Conservation (phyloP, 2,797 vertebrate species). For the Threskiornis aethiopicus region DNA sequence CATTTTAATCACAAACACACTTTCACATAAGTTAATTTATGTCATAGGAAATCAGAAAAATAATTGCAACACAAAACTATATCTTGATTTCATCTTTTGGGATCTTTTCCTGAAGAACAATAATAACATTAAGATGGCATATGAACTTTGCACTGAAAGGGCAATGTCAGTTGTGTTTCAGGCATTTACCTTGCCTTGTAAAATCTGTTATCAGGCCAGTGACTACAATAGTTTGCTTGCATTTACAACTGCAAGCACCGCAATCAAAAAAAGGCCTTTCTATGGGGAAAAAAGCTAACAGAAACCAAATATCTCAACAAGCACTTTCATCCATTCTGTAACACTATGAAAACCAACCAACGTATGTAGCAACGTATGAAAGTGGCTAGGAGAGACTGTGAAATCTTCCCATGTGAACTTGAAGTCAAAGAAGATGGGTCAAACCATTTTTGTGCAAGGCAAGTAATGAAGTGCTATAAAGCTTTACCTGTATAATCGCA, state of each 20-base stretch:
- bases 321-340: background rate
- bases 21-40: background rate
- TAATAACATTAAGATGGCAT: background rate
- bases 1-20: background rate
- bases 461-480: background rate
- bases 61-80: background rate
- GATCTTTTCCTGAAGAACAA: background rate
- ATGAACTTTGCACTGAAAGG: background rate
- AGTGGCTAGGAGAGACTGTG: background rate
- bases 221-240: background rate
- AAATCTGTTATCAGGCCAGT: background rate
- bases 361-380: background rate
- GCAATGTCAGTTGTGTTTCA: background rate
- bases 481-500: background rate
- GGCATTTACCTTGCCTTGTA: background rate
- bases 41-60: background rate
- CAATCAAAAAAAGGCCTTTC: background rate
- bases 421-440: background rate
- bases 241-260: background rate
- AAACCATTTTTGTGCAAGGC: background rate
- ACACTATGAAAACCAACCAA: background rate
- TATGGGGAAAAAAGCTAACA: background rate
- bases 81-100: background rate
- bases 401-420: background rate
- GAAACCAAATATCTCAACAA: background rate